phyloP scores from a whole-genome alignment of 2,888 invertebrate genomes.

The Suillia variegata region DNA sequence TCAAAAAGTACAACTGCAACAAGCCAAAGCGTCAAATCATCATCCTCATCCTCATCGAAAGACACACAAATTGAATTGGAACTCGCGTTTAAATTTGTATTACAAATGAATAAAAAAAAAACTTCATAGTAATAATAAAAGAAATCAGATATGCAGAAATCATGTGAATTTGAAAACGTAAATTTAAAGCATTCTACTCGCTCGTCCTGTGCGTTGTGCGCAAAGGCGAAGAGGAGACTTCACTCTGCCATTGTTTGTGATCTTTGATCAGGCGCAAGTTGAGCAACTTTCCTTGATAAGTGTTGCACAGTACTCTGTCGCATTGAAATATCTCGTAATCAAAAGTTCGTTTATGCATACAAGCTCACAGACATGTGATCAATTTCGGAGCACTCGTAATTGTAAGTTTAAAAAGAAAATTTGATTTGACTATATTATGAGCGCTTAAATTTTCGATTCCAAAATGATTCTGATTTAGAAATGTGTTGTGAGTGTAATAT shows the following conservation, averaged over 20 bases:
- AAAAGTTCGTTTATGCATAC: too few species aligned
- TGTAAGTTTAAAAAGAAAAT: too few species aligned
- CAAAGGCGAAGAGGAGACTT: slow-evolving; percentile 35
- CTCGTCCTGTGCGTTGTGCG: slow-evolving; percentile 32
- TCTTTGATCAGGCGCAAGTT: slow-evolving; percentile 50
- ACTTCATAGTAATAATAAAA: slow-evolving; percentile 34
- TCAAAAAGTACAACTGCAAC: slow-evolving; percentile 15
- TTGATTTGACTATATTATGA: too few species aligned
- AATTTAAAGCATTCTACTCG: slow-evolving; percentile 42
- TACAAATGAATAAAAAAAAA: slow-evolving; percentile 36
- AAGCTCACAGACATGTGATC: too few species aligned
- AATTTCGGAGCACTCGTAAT: too few species aligned
- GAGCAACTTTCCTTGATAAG: slow-evolving; percentile 56
- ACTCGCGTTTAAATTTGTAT: too few species aligned
- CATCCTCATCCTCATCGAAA: slow-evolving; percentile 10
- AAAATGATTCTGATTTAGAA: too few species aligned
- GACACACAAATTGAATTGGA: slow-evolving; percentile 27
- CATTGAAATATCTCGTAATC: too few species aligned
- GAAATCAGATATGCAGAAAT: slow-evolving; percentile 56
- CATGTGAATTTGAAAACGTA: slow-evolving; percentile 45
- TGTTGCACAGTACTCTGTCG: too few species aligned
- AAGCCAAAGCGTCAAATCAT: slow-evolving; percentile 26
- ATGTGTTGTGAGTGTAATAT: too few species aligned
- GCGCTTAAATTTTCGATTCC: too few species aligned
- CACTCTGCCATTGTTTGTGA: slow-evolving; percentile 31